Evolutionary conservation across 92 coral and sea anemone genomes (phyloP), one percentile per base, ranked within the genome.

Genomic region (Pocillopora meandrina): DNA sequence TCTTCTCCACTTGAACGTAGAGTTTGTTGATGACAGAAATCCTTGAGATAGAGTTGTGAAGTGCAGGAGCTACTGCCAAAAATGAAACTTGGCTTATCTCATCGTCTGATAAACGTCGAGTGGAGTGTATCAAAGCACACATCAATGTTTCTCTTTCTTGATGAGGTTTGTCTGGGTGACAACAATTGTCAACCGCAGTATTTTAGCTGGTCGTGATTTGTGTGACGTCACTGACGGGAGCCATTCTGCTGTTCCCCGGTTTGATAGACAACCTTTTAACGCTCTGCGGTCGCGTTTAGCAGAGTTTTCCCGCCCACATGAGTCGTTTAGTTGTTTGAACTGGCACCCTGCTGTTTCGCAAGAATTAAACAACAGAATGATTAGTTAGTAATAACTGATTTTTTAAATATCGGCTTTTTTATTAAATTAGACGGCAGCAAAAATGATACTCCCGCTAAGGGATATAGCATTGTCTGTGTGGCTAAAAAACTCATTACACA

Each of bases 21-120:
- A 60, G 58, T 60, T 81, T 21, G 17, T 70, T 61, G 85, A 81
- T 81, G 85, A 81, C 85, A 81, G 77, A 81, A 71, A 61, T 72
- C 76, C 77, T 81, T 59, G 77, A 72, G 85, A 57, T 14, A 52
- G 31, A 81, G 85, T 42, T 81, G 35, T 66, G 62, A 66, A 19
- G 20, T 52, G 7, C 58, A 67, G 84, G 18, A 58, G 17, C 18
- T 21, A 15, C 4, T 62, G 33, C 31, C 80, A 59, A 71, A 72
- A 81, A 81, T 70, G 61, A 68, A 19, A 47, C 61, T 71, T 35
- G 18, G 63, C 73, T 64, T 73, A 83, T 83, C 86, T 76, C 65
- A 74, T 83, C 86, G 79, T 74, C 73, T 83, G 78, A 72, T 83
- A 74, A 83, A 64, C 74, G 42, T 49, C 86, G 9, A 65, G 80